These are phyloP conservation scores for Rhynchopsitta pachyrhyncha DNA, from an alignment of 2,113 vertebrate species.

Conservation along the genomic window DNA sequence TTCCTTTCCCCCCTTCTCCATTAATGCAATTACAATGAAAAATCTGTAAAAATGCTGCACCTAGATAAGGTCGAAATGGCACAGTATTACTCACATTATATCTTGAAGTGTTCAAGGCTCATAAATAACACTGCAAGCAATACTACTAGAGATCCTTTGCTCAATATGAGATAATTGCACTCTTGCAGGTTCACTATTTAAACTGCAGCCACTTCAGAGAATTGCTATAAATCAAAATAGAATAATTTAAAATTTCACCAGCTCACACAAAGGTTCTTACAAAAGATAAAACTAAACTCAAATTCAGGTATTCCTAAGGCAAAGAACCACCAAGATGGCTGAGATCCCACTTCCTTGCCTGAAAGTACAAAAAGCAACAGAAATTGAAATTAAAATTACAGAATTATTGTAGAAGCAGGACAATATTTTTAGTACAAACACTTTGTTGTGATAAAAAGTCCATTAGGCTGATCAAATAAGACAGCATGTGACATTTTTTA, in stretches of 20 bases:
- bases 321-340: not conserved
- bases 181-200: not conserved
- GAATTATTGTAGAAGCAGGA: not conserved
- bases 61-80: not conserved
- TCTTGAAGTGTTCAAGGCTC: not conserved
- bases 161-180: not conserved
- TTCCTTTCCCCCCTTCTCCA: not conserved
- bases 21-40: not conserved
- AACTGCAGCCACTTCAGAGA: not conserved
- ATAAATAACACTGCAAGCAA: conserved; percentile 12
- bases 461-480: not conserved
- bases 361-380: not conserved
- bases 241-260: not conserved
- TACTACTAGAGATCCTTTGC: not conserved
- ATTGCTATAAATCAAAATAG: not conserved
- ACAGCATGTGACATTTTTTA: not conserved
- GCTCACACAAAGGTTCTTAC: not conserved
- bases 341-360: not conserved
- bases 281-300: not conserved
- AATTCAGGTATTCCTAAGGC: not conserved
- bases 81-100: not conserved
- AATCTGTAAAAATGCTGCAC: not conserved
- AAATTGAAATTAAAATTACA: not conserved
- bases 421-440: not conserved
- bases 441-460: not conserved